phyloP scores from a whole-genome alignment of 2,888 invertebrate species.

The Aporophyla lueneburgensis region DNA sequence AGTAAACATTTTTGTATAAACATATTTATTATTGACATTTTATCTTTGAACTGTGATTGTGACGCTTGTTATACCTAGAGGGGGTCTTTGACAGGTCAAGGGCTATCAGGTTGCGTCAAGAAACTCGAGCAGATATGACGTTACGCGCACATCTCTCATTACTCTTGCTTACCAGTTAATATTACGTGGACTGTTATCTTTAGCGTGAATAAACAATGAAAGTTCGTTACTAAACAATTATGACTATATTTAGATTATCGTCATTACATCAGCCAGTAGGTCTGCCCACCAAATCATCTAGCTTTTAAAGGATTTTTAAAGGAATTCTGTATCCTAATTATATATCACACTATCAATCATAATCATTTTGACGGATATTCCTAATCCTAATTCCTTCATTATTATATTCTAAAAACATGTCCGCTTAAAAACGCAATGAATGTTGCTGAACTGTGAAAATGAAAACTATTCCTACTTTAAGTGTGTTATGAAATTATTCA shows the following conservation, averaged over 20 bases:
- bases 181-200: slow-evolving; percentile 39
- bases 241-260: slow-evolving; percentile 11
- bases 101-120: slow-evolving; percentile 72
- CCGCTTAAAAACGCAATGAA: too few relatives aligned
- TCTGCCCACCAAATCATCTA: not conserved
- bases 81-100: slow-evolving; percentile 63
- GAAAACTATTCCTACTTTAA: too few relatives aligned
- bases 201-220: slow-evolving; percentile 41
- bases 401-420: too few relatives aligned
- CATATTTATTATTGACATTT: slow-evolving; percentile 49
- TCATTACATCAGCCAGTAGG: slow-evolving; percentile 32
- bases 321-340: not conserved
- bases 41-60: slow-evolving; percentile 42
- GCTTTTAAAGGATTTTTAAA: not conserved
- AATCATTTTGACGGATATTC: too few relatives aligned
- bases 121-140: slow-evolving; percentile 48
- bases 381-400: too few relatives aligned
- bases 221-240: slow-evolving; percentile 15
- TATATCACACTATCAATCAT: too few relatives aligned
- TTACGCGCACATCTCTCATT: slow-evolving; percentile 46
- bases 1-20: slow-evolving; percentile 54
- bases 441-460: too few relatives aligned
- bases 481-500: too few relatives aligned
- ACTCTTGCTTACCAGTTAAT: slow-evolving; percentile 45
- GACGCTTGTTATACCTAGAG: slow-evolving; percentile 48